phyloP scores from a whole-genome alignment of 64 coral and sea anemone species.

The Anthopleura sola region DNA sequence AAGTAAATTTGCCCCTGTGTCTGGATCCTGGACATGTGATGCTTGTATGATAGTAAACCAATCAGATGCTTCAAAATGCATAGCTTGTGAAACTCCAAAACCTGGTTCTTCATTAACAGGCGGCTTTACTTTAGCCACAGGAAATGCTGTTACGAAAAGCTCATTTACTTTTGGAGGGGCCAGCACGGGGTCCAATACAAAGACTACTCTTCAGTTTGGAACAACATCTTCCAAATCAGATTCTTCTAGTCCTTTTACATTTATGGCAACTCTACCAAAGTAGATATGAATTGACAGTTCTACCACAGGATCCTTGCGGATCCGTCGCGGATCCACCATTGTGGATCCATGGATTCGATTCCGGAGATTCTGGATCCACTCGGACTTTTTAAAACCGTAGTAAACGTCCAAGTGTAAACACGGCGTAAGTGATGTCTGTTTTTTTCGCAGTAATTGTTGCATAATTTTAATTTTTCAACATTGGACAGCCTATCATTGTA shows the following conservation, averaged over 20 bases:
- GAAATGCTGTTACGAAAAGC: neutral
- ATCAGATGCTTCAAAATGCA: constrained; percentile 27
- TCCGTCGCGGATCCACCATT: no score
- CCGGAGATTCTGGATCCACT: no score
- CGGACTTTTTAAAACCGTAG: no score
- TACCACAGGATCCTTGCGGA: no score
- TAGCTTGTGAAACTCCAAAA: constrained; percentile 67
- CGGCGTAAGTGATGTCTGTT: no score
- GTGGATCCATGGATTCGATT: no score
- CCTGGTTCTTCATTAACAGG: constrained; percentile 26
- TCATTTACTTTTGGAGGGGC: constrained; percentile 53
- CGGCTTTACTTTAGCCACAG: constrained; percentile 9
- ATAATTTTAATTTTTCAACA: no score
- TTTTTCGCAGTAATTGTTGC: no score
- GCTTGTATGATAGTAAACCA: constrained; percentile 73
- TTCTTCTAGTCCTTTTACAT: neutral
- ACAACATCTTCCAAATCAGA: neutral
- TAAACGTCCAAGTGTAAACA: no score
- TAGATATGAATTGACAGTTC: no score
- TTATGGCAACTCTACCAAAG: no score
- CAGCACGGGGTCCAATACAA: neutral
- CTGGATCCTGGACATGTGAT: constrained; percentile 81
- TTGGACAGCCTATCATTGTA: constrained; percentile 4
- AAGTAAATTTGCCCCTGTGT: constrained; percentile 51
- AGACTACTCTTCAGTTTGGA: constrained; percentile 25